phyloP scores from a whole-genome alignment of 1,140 invertebrate species.

The Drosophila baimaii region DNA sequence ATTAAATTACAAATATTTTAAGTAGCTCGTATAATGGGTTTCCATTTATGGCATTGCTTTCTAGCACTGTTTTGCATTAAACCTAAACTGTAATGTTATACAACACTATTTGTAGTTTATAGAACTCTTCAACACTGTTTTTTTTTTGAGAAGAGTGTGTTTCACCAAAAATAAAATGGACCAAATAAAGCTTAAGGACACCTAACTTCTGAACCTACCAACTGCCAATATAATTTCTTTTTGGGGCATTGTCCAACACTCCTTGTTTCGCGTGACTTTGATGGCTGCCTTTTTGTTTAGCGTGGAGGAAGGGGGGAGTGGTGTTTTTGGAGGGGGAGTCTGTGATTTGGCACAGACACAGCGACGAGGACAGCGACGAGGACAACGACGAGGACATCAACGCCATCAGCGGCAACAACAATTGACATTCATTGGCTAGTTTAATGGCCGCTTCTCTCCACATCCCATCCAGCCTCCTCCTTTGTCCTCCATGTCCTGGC shows the following conservation, averaged over 20 bases:
- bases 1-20: neutral
- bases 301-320: no score
- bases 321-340: neutral
- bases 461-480: neutral
- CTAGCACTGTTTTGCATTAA: neutral
- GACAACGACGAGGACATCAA: constrained; percentile 42
- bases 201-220: no score
- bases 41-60: neutral
- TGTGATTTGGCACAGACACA: constrained; percentile 42
- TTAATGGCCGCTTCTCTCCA: constrained; percentile 54
- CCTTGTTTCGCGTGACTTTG: neutral
- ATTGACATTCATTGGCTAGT: constrained; percentile 82
- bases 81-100: no score
- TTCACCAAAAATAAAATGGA: neutral
- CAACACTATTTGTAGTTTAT: neutral
- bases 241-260: constrained; percentile 13
- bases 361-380: neutral
- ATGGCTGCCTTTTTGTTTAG: constrained; percentile 5
- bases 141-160: neutral
- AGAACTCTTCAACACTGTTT: neutral
- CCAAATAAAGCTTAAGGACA: neutral
- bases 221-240: neutral
- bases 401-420: constrained; percentile 62
- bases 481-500: constrained; percentile 8
- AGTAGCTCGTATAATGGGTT: no score